A percentile compares a stretch with the other conserved stretches of the same genome.
Conservation (phyloP, 2,113 vertebrate species). For the Sclerurus mexicanus region DNA sequence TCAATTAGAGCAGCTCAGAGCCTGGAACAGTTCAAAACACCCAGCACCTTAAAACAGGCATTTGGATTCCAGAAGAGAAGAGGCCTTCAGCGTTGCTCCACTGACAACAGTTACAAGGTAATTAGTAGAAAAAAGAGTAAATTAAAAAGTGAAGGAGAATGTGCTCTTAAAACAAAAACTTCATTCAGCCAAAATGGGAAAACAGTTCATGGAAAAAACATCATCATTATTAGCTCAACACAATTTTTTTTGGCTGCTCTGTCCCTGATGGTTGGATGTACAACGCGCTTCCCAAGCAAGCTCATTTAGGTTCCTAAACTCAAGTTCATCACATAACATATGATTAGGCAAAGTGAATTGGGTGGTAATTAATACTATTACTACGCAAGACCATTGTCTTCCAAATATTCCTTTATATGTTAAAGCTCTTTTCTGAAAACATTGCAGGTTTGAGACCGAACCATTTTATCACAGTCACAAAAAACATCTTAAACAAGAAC, state of each 20-base stretch:
- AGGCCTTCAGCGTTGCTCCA: not conserved
- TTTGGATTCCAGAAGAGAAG: not conserved
- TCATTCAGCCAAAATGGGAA: not conserved
- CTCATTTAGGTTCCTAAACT: not conserved
- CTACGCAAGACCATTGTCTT: fast-evolving
- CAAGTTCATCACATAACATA: not conserved
- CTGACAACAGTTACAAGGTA: not conserved
- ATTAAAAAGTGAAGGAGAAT: not conserved
- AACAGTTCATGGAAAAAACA: not conserved
- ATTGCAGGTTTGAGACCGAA: not conserved
- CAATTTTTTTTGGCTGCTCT: not conserved
- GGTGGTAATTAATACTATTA: not conserved
- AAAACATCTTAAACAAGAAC: not conserved
- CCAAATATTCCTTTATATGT: not conserved
- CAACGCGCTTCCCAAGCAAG: not conserved
- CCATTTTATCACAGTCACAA: not conserved
- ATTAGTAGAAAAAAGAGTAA: not conserved
- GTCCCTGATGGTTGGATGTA: not conserved
- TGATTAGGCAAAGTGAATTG: not conserved
- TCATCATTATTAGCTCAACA: slow-evolving; percentile 7
- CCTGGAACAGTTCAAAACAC: not conserved
- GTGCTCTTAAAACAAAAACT: not conserved
- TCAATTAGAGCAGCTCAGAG: not conserved
- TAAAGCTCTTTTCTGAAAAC: not conserved
- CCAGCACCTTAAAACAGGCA: not conserved